phyloP scores from a whole-genome alignment of 2,113 vertebrate genomes.

The Eidolon helvum region DNA sequence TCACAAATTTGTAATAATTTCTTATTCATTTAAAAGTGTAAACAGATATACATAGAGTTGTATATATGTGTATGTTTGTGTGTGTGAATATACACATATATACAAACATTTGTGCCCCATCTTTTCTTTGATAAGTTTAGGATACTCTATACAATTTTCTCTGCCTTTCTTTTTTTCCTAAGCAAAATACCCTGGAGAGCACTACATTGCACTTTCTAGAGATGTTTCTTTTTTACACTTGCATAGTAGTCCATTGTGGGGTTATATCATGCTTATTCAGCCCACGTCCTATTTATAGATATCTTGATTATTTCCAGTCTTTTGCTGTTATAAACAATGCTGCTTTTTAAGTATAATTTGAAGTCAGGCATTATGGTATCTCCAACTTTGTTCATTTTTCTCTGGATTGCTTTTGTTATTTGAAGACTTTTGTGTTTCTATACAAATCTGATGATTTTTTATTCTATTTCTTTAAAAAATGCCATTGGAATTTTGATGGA shows the following conservation, averaged over 20 bases:
- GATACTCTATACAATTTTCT: neutral
- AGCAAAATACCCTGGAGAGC: neutral
- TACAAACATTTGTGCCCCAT: accelerated
- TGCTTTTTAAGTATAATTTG: neutral
- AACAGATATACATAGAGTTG: neutral
- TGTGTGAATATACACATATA: too few relatives aligned
- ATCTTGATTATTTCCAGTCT: neutral
- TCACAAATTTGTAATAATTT: neutral
- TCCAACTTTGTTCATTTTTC: too few relatives aligned
- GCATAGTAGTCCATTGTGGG: neutral
- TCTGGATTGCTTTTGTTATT: too few relatives aligned
- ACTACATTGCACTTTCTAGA: neutral
- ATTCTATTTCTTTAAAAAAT: too few relatives aligned
- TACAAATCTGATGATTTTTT: too few relatives aligned
- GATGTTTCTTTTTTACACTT: neutral
- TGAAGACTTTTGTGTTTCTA: too few relatives aligned
- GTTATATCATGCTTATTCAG: neutral
- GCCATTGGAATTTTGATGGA: too few relatives aligned
- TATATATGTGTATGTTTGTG: neutral
- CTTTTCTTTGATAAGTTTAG: neutral
- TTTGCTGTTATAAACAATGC: neutral
- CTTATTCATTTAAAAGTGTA: neutral
- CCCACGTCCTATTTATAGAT: neutral
- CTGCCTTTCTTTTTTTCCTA: neutral
- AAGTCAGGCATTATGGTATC: too few relatives aligned